A percentile compares a stretch with the other conserved stretches of the same genome.
phyloP scores from a whole-genome alignment of 2,888 invertebrate species.

The Vesta saturnalis region DNA sequence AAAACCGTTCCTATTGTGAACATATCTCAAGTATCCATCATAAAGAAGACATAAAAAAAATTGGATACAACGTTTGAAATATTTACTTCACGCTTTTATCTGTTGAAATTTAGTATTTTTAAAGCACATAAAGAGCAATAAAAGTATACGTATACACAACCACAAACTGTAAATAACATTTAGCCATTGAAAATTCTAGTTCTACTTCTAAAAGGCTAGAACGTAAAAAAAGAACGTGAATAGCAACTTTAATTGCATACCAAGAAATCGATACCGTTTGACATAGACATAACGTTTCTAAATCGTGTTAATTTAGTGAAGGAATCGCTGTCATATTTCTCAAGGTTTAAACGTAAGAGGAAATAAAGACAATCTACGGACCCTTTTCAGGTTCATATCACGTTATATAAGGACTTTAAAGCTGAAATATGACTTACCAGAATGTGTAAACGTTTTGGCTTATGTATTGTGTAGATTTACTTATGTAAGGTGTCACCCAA shows the following conservation, averaged over 20 bases:
- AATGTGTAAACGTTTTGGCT: no score
- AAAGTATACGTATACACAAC: neutral
- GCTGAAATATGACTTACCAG: no score
- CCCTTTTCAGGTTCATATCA: constrained; percentile 11
- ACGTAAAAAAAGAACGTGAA: constrained; percentile 7
- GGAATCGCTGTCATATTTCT: constrained; percentile 2
- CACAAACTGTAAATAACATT: neutral
- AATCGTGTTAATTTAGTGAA: constrained; percentile 9
- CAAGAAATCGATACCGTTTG: constrained; percentile 10
- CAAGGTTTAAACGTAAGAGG: neutral
- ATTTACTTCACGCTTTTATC: neutral
- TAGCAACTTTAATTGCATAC: neutral
- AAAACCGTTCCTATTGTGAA: no score
- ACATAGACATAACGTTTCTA: constrained; percentile 14
- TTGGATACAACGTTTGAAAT: neutral
- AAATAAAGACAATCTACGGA: neutral
- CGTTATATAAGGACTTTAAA: constrained; percentile 1
- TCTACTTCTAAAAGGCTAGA: neutral
- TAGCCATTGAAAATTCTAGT: constrained; percentile 6
- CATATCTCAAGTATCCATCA: no score
- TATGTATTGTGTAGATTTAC: no score
- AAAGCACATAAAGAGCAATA: neutral
- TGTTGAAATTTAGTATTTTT: neutral
- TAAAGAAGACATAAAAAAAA: neutral
- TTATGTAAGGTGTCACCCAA: no score